Evolutionary conservation across 2,888 invertebrate species (phyloP), one percentile per base, ranked within the genome.

Genomic region (Mimachlamys varia): DNA sequence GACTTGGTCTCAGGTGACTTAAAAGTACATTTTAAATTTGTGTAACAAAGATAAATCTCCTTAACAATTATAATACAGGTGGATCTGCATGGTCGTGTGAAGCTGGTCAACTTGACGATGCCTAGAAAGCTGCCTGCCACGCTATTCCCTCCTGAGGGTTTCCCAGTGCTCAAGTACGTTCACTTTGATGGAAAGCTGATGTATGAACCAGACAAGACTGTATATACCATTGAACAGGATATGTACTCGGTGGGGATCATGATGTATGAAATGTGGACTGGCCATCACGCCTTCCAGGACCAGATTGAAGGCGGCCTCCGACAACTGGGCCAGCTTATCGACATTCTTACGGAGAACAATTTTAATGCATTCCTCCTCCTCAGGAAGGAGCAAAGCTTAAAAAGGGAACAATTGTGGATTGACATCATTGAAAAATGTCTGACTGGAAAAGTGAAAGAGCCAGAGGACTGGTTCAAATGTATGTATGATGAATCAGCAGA

Each of bases 191-290:
- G 44, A 22, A 88, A 88, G 27, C 88, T 91, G 19, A 38, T 91
- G 88, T 55, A 27, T 1, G 5, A 87, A 33, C 88, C 91, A 38
- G 37, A 76, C 49, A 50, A 87, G 27, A 87, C 33, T 50, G 88
- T 89, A 3, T 92, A 91, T 88, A 89, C 44, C 27, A 55, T 37
- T 22, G 37, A 89, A 22, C 92, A 94, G 88, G 95, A 95, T 88
- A 94, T 95, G 94, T 95, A 94, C 92, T 92, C 94, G 44, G 91
- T 95, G 19, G 95, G 95, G 22, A 91, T 95, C 33, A 92, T 94
- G 88, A 95, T 95, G 95, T 95, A 93, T 93, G 95, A 95, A 88
- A 89, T 94, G 49, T 95, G 94, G 94, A 93, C 90, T 3, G 91
- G 91, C 15, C 76, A 92, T 22, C 91, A 90, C 49, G 90, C 91